Base-by-base conservation (phyloP, 2,113 vertebrate genomes). In the Festucalex cinctus region DNA sequence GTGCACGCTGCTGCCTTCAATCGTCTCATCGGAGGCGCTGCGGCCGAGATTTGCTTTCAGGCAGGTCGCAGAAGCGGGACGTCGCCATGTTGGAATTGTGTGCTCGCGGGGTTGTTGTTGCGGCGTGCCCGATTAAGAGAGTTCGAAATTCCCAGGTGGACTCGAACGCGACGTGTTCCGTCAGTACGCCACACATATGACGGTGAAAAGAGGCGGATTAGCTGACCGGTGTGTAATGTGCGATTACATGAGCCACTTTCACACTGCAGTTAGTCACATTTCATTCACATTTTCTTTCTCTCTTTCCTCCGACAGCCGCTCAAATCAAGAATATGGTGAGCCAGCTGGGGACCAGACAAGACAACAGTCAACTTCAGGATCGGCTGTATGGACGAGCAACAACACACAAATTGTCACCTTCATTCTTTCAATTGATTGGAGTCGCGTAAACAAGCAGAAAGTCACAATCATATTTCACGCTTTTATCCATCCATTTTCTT, bases 301-400 rank as follows among this genome's bases (percentile, higher is more conserved):
- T 49, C 54, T 0, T 62, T 68, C 46, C 17, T 77, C 32, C 76
- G 14, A 68, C 83, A 98, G 96, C 96, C 88, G 93, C 93, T 76
- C 96, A 97, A 68, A 97, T 98, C 81, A 97, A 94, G 91, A 95
- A 87, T 86, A 92, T 98, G 89, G 95, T 98, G 89, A 95, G 88
- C 90, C 95, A 98, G 74, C 83, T 97, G 76, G 95, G 95, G 88
- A 98, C 95, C 61, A 94, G 91, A 73, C 94, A 96, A 76, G 96
- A 98, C 84, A 95, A 91, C 77, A 94, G 93, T 83, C 93, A 95
- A 20, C 92, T 97, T 54, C 95, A 95, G 84, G 96, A 98, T 75
- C 94, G 93, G 75, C 83, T 98, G 96, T 98, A 90, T 89, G 96
- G 94, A 78, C 54, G n/a, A n/a, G n/a, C 14, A 5, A 1, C 24